These are phyloP conservation scores for Capitulum mitella DNA, from an alignment of 2,888 invertebrate species.

Conservation along the genomic window DNA sequence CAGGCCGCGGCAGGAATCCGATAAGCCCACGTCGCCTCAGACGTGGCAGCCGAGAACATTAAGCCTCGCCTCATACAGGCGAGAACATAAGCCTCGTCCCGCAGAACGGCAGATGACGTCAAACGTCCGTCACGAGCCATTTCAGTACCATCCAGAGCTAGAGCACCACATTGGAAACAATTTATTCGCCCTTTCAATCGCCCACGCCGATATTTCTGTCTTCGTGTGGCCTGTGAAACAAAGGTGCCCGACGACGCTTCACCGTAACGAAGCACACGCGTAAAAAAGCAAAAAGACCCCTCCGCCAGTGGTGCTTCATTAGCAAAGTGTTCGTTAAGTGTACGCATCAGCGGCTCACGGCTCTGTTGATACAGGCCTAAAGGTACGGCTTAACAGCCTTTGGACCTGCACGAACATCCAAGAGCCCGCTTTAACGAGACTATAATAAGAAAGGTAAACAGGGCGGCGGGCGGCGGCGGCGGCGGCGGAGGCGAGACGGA, in stretches of 20 bases:
- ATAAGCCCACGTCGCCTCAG: too few relatives aligned
- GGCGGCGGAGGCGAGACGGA: neutral
- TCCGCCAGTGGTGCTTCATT: neutral
- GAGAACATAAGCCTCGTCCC: too few relatives aligned
- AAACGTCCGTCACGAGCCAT: too few relatives aligned
- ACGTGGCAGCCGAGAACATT: too few relatives aligned
- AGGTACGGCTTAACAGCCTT: neutral
- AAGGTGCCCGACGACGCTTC: neutral
- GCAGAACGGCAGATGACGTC: too few relatives aligned
- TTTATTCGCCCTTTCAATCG: too few relatives aligned
- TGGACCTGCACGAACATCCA: neutral
- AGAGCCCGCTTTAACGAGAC: neutral
- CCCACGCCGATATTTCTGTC: too few relatives aligned
- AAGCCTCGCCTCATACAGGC: too few relatives aligned
- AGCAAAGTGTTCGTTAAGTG: neutral
- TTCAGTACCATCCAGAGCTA: too few relatives aligned
- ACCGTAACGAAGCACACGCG: neutral
- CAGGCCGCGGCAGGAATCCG: too few relatives aligned
- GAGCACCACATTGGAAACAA: too few relatives aligned
- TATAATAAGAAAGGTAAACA: neutral
- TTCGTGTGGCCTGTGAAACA: too few relatives aligned
- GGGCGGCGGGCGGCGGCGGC: neutral
- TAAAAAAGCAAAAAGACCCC: neutral
- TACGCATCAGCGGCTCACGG: neutral
- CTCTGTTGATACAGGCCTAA: neutral